phyloP scores from a whole-genome alignment of 2,113 vertebrate genomes.

The Macquaria australasica region DNA sequence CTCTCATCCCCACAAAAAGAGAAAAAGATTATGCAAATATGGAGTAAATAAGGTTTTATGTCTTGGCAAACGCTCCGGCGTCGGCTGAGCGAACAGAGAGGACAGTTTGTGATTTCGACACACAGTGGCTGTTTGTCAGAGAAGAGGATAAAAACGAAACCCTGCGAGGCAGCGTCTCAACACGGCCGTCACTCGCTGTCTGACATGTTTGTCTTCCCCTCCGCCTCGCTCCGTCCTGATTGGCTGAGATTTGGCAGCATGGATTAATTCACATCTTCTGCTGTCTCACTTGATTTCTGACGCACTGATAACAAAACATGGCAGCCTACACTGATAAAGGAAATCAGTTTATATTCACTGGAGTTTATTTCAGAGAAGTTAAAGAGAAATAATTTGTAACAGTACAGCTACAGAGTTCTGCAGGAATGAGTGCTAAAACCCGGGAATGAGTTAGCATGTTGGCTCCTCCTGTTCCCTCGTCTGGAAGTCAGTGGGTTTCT shows the following conservation, averaged over 20 bases:
- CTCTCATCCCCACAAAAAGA: background rate
- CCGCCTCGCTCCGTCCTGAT: background rate
- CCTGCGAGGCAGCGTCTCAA: conserved; percentile 3
- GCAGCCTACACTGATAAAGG: background rate
- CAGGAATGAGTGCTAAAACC: too few relatives aligned
- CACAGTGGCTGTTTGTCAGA: conserved; percentile 29
- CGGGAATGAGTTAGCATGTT: too few relatives aligned
- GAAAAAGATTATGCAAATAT: conserved; percentile 49
- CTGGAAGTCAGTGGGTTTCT: too few relatives aligned
- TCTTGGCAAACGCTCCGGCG: background rate
- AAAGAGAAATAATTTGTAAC: background rate
- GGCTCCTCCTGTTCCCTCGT: too few relatives aligned
- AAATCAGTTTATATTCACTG: background rate
- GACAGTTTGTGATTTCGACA: conserved; percentile 25
- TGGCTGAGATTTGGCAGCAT: conserved; percentile 19
- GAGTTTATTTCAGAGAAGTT: background rate
- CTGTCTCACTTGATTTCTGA: conserved; percentile 19
- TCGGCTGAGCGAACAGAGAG: conserved; percentile 3
- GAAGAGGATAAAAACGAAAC: background rate
- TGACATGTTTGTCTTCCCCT: conserved; percentile 5
- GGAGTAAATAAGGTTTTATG: conserved; percentile 4
- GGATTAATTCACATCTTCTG: conserved; percentile 30
- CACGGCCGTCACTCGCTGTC: background rate
- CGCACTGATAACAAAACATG: conserved; percentile 1
- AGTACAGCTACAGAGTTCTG: background rate